These are phyloP conservation scores for Shargacucullia verbasci DNA, from an alignment of 2,888 invertebrate species.

Conservation along the genomic window DNA sequence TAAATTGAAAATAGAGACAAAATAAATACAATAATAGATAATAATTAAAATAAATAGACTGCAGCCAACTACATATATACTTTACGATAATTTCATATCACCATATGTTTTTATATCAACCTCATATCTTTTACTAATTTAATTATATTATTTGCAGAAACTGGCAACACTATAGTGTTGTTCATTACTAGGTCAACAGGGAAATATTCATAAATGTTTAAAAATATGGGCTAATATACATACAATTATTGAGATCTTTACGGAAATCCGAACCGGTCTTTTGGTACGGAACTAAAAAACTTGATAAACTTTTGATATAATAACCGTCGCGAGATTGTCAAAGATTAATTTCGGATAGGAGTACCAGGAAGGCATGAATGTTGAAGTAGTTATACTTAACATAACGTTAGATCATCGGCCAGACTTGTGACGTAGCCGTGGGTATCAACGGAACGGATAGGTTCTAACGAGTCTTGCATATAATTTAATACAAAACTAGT, in stretches of 20 bases:
- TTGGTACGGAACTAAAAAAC: constrained; percentile 18
- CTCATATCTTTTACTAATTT: too few species aligned
- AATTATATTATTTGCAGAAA: too few species aligned
- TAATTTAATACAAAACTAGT: constrained; percentile 6
- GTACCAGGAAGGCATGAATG: constrained; percentile 39
- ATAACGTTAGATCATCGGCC: constrained; percentile 15
- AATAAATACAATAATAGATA: background rate
- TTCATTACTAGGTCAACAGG: constrained; percentile 8
- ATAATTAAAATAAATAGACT: too few species aligned
- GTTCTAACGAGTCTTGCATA: constrained; percentile 9
- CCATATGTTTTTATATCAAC: too few species aligned
- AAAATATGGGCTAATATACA: constrained; percentile 15
- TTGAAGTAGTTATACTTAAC: constrained; percentile 1
- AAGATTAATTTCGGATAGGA: constrained; percentile 33
- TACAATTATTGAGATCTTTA: constrained; percentile 7
- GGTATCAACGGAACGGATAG: background rate
- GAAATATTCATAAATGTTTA: constrained; percentile 14
- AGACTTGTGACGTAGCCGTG: constrained; percentile 5
- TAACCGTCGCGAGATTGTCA: constrained; percentile 13
- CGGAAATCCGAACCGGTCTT: constrained; percentile 30
- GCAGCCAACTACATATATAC: too few species aligned
- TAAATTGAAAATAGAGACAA: too few species aligned
- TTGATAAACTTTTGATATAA: constrained; percentile 14
- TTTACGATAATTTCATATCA: too few species aligned
- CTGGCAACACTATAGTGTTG: too few species aligned